Conservation (phyloP, 2,113 vertebrate genomes). For the Periophthalmus modestus region DNA sequence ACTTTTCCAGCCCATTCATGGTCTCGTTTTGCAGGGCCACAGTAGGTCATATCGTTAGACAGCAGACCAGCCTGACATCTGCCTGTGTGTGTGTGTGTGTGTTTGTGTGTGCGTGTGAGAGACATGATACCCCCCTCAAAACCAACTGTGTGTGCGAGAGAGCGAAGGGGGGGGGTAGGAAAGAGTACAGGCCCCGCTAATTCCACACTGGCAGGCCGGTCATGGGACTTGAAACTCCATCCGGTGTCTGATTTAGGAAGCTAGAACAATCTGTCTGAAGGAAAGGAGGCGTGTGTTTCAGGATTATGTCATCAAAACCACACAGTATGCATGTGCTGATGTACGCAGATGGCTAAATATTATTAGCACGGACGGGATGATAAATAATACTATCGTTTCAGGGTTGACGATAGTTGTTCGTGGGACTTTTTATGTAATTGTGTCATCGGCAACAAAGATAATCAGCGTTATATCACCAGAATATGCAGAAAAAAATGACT, state of each 20-base stretch:
- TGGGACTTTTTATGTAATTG: too few species aligned
- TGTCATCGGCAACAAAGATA: too few species aligned
- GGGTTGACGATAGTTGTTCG: too few species aligned
- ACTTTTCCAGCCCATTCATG: constrained; percentile 83
- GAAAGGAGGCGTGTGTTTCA: constrained; percentile 4
- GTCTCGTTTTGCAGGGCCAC: constrained; percentile 75
- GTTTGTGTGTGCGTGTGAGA: constrained; percentile 31
- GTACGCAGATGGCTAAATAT: too few species aligned
- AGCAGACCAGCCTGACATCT: constrained; percentile 54
- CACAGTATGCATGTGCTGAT: too few species aligned
- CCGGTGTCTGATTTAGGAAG: constrained; percentile 42
- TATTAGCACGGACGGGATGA: too few species aligned
- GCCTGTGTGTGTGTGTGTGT: constrained; percentile 26
- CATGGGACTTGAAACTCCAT: constrained; percentile 79
- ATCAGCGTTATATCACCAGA: too few species aligned
- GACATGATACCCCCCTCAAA: constrained; percentile 53
- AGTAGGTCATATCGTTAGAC: constrained; percentile 59
- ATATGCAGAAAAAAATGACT: too few species aligned
- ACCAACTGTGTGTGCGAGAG: constrained; percentile 43
- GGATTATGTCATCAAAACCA: not conserved
- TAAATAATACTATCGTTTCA: too few species aligned
- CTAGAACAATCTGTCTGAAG: constrained; percentile 39
- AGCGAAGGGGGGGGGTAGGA: constrained; percentile 16
- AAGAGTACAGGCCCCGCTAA: constrained; percentile 46
- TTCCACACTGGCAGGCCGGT: constrained; percentile 56